A percentile compares a stretch with the other conserved stretches of the same genome.
phyloP scores from a whole-genome alignment of 2,113 vertebrate genomes.

The Asarcornis scutulata region DNA sequence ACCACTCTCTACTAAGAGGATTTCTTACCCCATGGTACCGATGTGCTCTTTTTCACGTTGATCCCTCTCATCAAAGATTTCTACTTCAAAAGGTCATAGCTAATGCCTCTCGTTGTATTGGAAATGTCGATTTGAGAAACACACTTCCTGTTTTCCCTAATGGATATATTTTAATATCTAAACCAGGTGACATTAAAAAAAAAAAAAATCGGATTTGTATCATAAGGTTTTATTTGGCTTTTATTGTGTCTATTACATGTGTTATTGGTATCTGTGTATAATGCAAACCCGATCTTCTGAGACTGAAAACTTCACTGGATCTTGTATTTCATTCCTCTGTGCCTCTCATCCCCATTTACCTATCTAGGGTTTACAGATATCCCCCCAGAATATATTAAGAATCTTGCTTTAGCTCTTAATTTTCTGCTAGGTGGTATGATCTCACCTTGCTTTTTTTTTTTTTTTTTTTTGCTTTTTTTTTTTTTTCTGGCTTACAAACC shows the following conservation, averaged over 20 bases:
- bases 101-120: background rate
- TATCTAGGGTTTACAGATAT: background rate
- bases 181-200: background rate
- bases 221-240: background rate
- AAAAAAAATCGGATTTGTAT: background rate
- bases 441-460: background rate
- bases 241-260: background rate
- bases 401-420: background rate
- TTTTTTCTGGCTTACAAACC: background rate
- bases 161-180: background rate
- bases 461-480: background rate
- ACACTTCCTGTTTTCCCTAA: background rate
- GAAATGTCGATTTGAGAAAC: background rate
- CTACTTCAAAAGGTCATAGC: background rate
- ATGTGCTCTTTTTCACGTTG: background rate
- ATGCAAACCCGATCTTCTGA: background rate
- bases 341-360: background rate
- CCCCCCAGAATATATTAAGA: background rate
- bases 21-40: background rate
- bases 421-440: background rate
- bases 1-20: background rate
- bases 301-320: background rate
- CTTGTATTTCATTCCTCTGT: background rate
- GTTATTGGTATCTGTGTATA: background rate
- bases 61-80: background rate